Base-by-base conservation (phyloP, 2,797 vertebrate genomes). In the Hoplostethus atlanticus region DNA sequence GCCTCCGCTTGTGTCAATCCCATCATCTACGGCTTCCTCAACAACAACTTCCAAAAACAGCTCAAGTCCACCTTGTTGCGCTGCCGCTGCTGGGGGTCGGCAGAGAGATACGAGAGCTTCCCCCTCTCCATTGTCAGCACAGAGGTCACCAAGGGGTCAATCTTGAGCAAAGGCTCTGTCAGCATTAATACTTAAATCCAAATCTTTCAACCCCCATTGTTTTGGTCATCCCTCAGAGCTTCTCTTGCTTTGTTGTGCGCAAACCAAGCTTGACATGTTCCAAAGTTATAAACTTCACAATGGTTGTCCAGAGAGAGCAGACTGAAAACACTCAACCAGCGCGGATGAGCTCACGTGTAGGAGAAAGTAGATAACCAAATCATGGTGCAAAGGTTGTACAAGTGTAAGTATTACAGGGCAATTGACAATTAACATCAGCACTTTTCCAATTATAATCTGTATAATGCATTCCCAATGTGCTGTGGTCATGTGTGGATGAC, bases 21-120 rank as follows among this genome's bases (percentile, higher is more conserved):
- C n/a, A 77, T 97, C 84, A 95, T 96, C 83, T 96, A 97, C 1
- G 96, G 96, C 28, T 96, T 96, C 87, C 95, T 96, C 76, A 96
- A 96, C 91, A 95, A 88, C 90, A 96, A 96, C 76, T 96, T 96
- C 91, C 95, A 96, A 85, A 96, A 95, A 71, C 95, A 96, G 83
- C 92, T 96, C 28, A 95, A 94, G 84, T 84, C 92, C 11, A 90
- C 95, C 4, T 74, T 96, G 42, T 65, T 94, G 64, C 94, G 93
- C 48, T 96, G 95, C 64, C 94, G 93, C 73, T 96, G 96, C 76
- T 94, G 93, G 84, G 92, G 81, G 10, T 84, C 89, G 12, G 79
- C 85, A 0, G 95, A 95, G 88, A 70, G 91, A 34, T 96, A 95
- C 0, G 96, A 96, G 84, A 95, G 87, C 6, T 94, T 96, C n/a